Conservation (phyloP, 2,113 vertebrate species). For the Eublepharis macularius region DNA sequence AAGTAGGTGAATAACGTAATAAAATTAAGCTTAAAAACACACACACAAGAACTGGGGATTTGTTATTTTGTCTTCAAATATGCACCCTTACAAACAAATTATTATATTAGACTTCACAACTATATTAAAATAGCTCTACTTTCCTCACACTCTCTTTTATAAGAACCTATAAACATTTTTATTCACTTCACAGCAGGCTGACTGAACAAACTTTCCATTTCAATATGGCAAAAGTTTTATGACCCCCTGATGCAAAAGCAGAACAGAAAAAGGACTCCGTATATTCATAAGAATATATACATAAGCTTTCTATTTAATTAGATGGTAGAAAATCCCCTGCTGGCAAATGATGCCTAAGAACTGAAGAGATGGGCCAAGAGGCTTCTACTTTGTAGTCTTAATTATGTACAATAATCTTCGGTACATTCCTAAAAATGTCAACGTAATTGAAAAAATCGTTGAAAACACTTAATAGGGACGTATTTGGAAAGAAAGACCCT, state of each 20-base stretch:
- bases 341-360: constrained; percentile 47
- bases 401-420: constrained; percentile 43
- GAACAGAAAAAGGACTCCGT: background rate
- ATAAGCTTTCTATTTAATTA: constrained; percentile 58
- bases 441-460: constrained; percentile 37
- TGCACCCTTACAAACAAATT: constrained; percentile 13
- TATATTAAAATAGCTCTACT: constrained; percentile 18
- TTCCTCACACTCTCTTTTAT: constrained; percentile 15
- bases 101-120: constrained; percentile 5
- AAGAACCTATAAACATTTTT: constrained; percentile 39
- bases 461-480: constrained; percentile 41
- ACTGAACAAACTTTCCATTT: constrained; percentile 57
- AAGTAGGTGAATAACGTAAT: background rate
- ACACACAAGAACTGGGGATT: background rate
- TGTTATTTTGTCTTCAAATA: constrained; percentile 27
- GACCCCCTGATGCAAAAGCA: constrained; percentile 34
- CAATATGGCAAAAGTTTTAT: constrained; percentile 51
- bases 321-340: constrained; percentile 49
- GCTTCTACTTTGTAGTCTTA: background rate
- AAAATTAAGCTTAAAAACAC: background rate
- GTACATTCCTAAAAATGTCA: constrained; percentile 50
- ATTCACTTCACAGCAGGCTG: constrained; percentile 48
- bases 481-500: constrained; percentile 52
- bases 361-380: constrained; percentile 29
- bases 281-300: constrained; percentile 35